Conservation (phyloP, 2,888 invertebrate genomes). For the Auanema sp. region DNA sequence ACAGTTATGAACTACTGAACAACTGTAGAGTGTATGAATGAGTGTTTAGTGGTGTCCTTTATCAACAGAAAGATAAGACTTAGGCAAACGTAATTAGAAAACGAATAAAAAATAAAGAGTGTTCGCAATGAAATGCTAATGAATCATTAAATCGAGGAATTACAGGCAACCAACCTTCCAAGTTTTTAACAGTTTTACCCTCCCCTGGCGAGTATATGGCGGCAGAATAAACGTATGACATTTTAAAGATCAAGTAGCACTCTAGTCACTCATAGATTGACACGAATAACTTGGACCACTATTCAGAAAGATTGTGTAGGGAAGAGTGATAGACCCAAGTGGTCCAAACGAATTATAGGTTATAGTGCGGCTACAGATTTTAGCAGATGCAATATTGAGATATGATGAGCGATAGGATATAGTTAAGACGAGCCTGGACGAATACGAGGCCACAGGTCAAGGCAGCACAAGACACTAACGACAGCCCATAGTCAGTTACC, state of each 20-base stretch:
- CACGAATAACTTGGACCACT: conserved; percentile 1
- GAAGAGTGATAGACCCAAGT: too few relatives aligned
- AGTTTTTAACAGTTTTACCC: conserved; percentile 39
- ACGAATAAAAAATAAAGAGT: background rate
- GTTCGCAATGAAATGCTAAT: background rate
- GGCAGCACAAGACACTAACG: conserved; percentile 12
- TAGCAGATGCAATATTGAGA: conserved; percentile 6
- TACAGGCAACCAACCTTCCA: conserved; percentile 28
- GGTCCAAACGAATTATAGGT: too few relatives aligned
- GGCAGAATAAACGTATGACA: conserved; percentile 48
- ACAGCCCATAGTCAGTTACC: conserved; percentile 16
- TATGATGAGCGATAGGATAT: conserved; percentile 22
- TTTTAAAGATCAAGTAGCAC: conserved; percentile 10
- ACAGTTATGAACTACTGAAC: background rate
- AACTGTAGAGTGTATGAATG: conserved; percentile 2
- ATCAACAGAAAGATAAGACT: background rate
- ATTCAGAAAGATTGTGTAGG: conserved; percentile 1
- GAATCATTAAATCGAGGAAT: background rate
- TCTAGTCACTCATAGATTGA: background rate
- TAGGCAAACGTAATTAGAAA: background rate
- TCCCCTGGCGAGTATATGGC: conserved; percentile 49
- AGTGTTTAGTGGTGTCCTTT: too few relatives aligned
- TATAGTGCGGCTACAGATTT: too few relatives aligned
- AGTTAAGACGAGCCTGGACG: conserved; percentile 22
- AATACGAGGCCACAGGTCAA: conserved; percentile 22